Base-by-base conservation (phyloP, 1,140 invertebrate species). In the Micrasema longulum region DNA sequence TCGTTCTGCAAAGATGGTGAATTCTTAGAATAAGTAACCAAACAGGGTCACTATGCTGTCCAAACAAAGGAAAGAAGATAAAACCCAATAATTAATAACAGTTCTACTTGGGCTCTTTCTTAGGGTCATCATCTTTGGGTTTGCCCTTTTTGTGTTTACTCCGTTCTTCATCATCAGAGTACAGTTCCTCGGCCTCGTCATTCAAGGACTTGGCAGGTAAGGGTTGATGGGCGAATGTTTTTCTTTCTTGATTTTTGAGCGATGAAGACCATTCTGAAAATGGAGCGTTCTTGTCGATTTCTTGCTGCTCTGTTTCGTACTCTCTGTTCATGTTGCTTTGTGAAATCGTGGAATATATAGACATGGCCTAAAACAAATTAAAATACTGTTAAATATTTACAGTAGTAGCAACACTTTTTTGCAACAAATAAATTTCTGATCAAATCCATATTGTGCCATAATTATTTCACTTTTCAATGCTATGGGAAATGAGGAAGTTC, bases 341-440 rank as follows among this genome's bases (percentile, higher is more conserved):
- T 7, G 87, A 81, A n/a, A 92, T 85, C 69, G 88, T 87, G 60
- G 90, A 89, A 78, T 91, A 92, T 77, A 91, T 91, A 38, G 88
- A 83, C 87, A 92, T 87, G 4, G 91, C 90, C 89, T 92, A 77
- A 11, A 87, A 86, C 63, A 11, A 65, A 50, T 35, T 14, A 57
- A 31, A 74, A 23, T 18, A 4, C 16, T 20, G 7, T 6, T 2
- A 6, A n/a, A n/a, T n/a, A n/a, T n/a, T n/a, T n/a, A n/a, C n/a
- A n/a, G n/a, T n/a, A n/a, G n/a, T n/a, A n/a, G n/a, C n/a, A n/a
- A n/a, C n/a, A n/a, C n/a, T n/a, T n/a, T n/a, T n/a, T n/a, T n/a
- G n/a, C n/a, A n/a, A n/a, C n/a, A n/a, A n/a, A n/a, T n/a, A n/a
- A n/a, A n/a, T n/a, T n/a, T n/a, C n/a, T n/a, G n/a, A n/a, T n/a